Evolutionary conservation across 1,140 invertebrate species (phyloP).

Genomic region (Philotrypesis tridentata): DNA sequence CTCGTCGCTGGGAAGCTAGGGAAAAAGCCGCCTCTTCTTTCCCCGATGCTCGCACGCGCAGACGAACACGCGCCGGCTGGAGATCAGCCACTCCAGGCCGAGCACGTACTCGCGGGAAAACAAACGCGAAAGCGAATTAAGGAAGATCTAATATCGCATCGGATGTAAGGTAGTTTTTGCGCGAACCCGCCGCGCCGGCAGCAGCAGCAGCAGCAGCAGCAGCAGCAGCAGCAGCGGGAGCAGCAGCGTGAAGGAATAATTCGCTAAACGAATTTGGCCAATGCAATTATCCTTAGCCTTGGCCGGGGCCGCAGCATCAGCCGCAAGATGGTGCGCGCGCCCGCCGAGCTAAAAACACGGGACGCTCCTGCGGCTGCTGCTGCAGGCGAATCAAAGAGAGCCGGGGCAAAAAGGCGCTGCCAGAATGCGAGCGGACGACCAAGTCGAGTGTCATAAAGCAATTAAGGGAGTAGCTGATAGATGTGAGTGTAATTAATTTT

Average conservation of each 20-base stretch:
- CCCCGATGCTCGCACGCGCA: background rate
- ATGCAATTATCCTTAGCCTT: slow-evolving; percentile 58
- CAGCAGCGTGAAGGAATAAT: slow-evolving; percentile 43
- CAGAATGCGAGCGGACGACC: slow-evolving; percentile 45
- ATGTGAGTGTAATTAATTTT: slow-evolving; percentile 60
- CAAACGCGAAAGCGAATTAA: slow-evolving; percentile 44
- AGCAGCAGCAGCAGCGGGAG: background rate
- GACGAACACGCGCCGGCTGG: background rate
- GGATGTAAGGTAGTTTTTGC: slow-evolving; percentile 45
- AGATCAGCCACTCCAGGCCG: background rate
- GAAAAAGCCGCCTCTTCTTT: background rate
- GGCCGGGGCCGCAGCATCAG: slow-evolving; percentile 6
- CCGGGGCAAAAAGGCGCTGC: slow-evolving; percentile 45
- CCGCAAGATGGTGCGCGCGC: slow-evolving; percentile 14
- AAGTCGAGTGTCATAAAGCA: slow-evolving; percentile 52
- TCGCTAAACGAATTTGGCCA: slow-evolving; percentile 60
- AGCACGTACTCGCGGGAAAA: background rate
- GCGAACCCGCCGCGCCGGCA: background rate
- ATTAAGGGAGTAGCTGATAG: slow-evolving; percentile 57
- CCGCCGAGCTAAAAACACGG: slow-evolving; percentile 30
- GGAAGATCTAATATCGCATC: slow-evolving; percentile 47
- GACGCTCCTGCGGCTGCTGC: background rate
- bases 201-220: background rate
- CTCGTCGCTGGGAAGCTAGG: background rate
- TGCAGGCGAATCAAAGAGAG: background rate